Percentiles rank a stretch among this genome's conserved stretches.
phyloP scores from a whole-genome alignment of 2,797 vertebrate genomes.

The Macropodus opercularis region DNA sequence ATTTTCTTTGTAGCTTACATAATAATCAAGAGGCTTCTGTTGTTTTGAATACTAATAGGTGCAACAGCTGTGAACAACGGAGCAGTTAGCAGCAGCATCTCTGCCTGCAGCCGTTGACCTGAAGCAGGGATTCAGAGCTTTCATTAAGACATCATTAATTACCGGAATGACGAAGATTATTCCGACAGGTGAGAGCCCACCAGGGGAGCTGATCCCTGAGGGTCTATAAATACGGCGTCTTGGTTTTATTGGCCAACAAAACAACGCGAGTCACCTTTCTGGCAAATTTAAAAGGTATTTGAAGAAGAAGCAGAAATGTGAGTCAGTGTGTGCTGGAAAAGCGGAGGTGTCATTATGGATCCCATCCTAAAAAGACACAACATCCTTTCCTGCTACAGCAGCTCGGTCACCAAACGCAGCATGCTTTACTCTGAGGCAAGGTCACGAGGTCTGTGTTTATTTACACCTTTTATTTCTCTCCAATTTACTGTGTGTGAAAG shows the following conservation, averaged over 20 bases:
- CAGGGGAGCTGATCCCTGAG: conserved; percentile 23
- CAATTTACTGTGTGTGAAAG: conserved; percentile 51
- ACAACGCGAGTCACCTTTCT: background rate
- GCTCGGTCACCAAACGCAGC: background rate
- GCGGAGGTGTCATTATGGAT: conserved; percentile 47
- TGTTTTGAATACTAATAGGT: background rate
- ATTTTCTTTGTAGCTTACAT: background rate
- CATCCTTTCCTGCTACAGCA: conserved; percentile 8
- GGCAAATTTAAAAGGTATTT: background rate
- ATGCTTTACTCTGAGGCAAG: conserved; percentile 25
- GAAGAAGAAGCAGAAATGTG: conserved; percentile 7
- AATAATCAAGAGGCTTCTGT: background rate
- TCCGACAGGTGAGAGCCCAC: conserved; percentile 59
- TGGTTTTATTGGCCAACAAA: background rate
- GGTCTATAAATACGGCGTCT: background rate
- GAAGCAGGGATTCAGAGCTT: conserved; percentile 32
- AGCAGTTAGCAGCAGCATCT: conserved; percentile 20
- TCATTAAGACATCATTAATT: conserved; percentile 66
- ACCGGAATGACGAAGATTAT: conserved; percentile 50
- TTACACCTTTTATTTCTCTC: conserved; percentile 43
- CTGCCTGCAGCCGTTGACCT: conserved; percentile 44
- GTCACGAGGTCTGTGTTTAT: conserved; percentile 44
- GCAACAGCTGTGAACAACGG: conserved; percentile 44
- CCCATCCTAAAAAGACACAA: conserved; percentile 28
- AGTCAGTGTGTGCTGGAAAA: conserved; percentile 4